These are phyloP conservation scores for Bothrops jararaca DNA, from an alignment of 2,113 vertebrate species.

Conservation along the genomic window DNA sequence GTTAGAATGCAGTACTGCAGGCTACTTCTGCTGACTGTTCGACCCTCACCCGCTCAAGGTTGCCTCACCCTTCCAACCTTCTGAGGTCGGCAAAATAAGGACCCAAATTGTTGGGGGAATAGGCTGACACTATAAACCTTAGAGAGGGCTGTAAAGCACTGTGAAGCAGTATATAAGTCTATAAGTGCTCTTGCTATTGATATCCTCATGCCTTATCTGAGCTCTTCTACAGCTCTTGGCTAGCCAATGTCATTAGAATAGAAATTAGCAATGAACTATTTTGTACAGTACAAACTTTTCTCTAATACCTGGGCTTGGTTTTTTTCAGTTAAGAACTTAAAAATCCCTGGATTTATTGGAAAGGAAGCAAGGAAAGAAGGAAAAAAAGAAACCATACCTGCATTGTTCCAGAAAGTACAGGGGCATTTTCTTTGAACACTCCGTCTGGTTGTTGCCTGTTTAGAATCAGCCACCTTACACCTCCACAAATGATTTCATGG, in stretches of 20 bases:
- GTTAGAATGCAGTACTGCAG: too few relatives aligned
- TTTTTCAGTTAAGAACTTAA: neutral
- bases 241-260: too few relatives aligned
- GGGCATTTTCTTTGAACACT: slow-evolving; percentile 74
- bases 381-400: slow-evolving; percentile 61
- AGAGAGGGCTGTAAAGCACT: too few relatives aligned
- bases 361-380: neutral
- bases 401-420: slow-evolving; percentile 70
- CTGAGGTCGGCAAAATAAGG: too few relatives aligned
- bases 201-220: too few relatives aligned
- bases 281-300: neutral
- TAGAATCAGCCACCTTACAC: slow-evolving; percentile 82
- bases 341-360: neutral
- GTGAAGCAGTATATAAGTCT: too few relatives aligned
- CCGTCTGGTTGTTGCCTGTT: slow-evolving; percentile 77
- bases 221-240: neutral
- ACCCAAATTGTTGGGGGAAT: too few relatives aligned
- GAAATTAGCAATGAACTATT: neutral
- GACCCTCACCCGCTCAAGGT: too few relatives aligned
- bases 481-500: slow-evolving; percentile 72
- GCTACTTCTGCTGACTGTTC: too few relatives aligned
- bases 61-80: too few relatives aligned
- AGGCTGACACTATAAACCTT: too few relatives aligned
- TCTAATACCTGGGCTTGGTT: neutral
- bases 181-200: too few relatives aligned